Evolutionary conservation across 2,888 invertebrate species (phyloP).

Genomic region (Theodoxus fluviatilis): DNA sequence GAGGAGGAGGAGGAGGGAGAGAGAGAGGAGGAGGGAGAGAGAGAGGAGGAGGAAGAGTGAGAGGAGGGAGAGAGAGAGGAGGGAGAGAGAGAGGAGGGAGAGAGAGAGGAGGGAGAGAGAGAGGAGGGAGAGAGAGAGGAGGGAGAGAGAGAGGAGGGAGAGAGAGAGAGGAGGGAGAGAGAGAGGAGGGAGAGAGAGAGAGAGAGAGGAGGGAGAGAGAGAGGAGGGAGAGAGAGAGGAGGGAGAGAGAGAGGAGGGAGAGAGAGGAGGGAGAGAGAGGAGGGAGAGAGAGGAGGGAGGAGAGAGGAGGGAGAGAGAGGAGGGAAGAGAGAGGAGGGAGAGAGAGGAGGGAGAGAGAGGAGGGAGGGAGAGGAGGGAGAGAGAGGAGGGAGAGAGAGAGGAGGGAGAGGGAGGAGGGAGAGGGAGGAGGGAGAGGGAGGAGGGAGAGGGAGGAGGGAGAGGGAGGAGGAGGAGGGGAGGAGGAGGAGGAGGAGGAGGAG

Average conservation of each 20-base stretch:
- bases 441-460: not conserved
- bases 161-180: not conserved
- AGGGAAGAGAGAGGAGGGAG: not conserved
- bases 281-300: not conserved
- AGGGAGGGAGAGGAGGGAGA: not conserved
- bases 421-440: not conserved
- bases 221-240: too few species aligned
- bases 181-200: not conserved
- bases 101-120: not conserved
- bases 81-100: not conserved
- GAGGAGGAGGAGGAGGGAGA: constrained; percentile 1
- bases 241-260: too few species aligned
- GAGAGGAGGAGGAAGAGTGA: not conserved
- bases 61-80: constrained; percentile 1
- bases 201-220: not conserved
- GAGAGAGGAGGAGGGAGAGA: not conserved
- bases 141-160: not conserved
- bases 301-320: not conserved
- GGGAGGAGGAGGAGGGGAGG: not conserved
- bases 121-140: not conserved
- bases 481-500: too few species aligned
- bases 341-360: not conserved
- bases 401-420: not conserved
- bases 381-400: not conserved
- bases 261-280: not conserved